A percentile compares a stretch with the other conserved stretches of the same genome.
Evolutionary conservation across 2,797 vertebrate genomes (phyloP).

Genomic region (Enteromius thamalakanensis): DNA sequence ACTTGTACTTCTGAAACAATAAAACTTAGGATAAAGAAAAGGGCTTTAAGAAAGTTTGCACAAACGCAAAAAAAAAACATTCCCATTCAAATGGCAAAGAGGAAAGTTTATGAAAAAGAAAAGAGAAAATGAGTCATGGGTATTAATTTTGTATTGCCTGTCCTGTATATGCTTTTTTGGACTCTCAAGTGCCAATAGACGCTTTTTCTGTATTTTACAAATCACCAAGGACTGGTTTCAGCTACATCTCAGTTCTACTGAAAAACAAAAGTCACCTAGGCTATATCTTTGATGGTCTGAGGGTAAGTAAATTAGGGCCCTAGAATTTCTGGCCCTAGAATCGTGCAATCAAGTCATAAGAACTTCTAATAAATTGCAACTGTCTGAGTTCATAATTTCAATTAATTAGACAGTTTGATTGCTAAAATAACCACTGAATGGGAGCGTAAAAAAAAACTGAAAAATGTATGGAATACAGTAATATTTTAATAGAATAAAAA

Average conservation of each 20-base stretch:
- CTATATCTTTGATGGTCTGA: too few species aligned
- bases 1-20: background rate
- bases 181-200: background rate
- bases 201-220: background rate
- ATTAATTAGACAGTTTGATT: too few species aligned
- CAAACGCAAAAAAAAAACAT: background rate
- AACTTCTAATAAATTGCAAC: too few species aligned
- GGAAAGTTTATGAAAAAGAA: background rate
- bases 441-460: too few species aligned
- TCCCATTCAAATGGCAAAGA: background rate
- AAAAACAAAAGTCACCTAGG: background rate
- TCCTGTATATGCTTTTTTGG: background rate
- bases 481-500: too few species aligned
- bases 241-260: background rate
- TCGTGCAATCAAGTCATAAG: too few species aligned
- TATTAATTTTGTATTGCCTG: background rate
- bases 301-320: too few species aligned
- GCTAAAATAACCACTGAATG: too few species aligned
- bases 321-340: too few species aligned
- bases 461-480: too few species aligned
- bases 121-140: background rate
- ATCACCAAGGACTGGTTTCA: background rate
- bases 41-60: background rate
- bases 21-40: background rate
- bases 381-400: too few species aligned